A percentile compares a stretch with the other conserved stretches of the same genome.
These are phyloP conservation scores for Diarsia mendica DNA, from an alignment of 2,888 invertebrate species.

Conservation along the genomic window DNA sequence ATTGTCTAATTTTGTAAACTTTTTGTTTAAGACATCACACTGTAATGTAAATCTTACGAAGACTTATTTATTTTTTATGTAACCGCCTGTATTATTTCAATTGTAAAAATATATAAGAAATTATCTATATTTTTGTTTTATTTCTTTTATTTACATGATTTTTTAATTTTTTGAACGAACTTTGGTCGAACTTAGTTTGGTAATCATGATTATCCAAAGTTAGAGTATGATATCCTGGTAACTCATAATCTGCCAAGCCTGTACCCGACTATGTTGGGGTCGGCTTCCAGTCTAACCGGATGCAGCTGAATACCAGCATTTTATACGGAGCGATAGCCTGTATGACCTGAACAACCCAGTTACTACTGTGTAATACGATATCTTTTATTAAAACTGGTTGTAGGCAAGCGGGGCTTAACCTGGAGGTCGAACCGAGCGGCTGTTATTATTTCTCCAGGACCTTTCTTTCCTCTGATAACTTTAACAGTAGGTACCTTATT, in stretches of 20 bases:
- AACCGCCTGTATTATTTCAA: constrained; percentile 90
- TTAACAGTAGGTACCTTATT: too few species aligned
- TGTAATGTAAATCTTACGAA: constrained; percentile 74
- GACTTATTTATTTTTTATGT: constrained; percentile 89
- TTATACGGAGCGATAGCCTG: too few species aligned
- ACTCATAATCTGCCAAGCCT: neutral
- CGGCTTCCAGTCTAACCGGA: neutral
- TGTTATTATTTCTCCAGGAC: neutral
- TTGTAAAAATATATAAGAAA: constrained; percentile 90
- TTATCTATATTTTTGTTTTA: constrained; percentile 77
- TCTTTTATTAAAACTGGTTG: too few species aligned
- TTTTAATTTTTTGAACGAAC: too few species aligned
- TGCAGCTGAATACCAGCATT: too few species aligned
- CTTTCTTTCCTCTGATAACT: too few species aligned
- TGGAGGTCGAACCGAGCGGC: neutral
- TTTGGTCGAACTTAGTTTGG: too few species aligned
- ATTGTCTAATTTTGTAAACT: constrained; percentile 63
- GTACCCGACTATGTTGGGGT: neutral
- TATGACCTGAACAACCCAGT: too few species aligned
- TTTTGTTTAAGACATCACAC: constrained; percentile 77
- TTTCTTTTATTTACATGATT: constrained; percentile 44
- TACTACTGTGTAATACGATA: too few species aligned
- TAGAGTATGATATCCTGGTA: neutral
- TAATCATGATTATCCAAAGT: neutral
- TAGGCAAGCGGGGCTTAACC: too few species aligned